Evolutionary conservation across 2,888 invertebrate species (phyloP), one percentile per base, ranked within the genome.

Genomic region (Thecophora atra): DNA sequence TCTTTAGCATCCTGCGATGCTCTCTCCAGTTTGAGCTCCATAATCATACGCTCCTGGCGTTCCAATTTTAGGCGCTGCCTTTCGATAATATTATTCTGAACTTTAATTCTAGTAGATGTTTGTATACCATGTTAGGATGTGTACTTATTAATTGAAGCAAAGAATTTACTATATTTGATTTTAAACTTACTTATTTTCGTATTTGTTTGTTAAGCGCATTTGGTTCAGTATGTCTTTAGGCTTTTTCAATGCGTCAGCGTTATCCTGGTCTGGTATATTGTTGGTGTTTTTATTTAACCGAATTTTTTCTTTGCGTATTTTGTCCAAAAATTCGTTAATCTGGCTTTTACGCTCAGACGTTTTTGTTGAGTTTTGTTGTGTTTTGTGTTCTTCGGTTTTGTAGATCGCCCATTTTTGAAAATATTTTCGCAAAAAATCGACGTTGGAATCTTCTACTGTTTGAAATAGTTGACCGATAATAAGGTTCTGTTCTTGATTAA

Each of bases 81-180:
- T 37, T 92, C 91, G 73, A 94, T 94, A 58, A 93, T 91, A 76
- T 90, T 89, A 81, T 91, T 91, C 81, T 94, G 94, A 13, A 91
- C 89, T 83, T 90, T 90, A 74, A 90, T 91, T 78, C 92, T 90
- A 76, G 73, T 84, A 84, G 63, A 42, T 62, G 28, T 19, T 24
- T 7, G 28, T 19, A 44, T 28, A 52, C 5, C 1, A 47, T 42
- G 54, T 21, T 24, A 70, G 21, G 19, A 42, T 15, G 37, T 37
- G 37, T 37, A 37, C 37, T 37, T 2, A 37, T 8, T 2, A 37
- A 37, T 37, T 37, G 11, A 37, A 37, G 37, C 37, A 37, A 37
- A 37, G 37, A 37, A 37, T 37, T 37, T 1, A 37, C 11, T 11
- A 11, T 37, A 37, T 37, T 37, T 37, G 11, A 37, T 37, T 37